Conservation (phyloP, 2,888 invertebrate species). For the Villa cingulata region DNA sequence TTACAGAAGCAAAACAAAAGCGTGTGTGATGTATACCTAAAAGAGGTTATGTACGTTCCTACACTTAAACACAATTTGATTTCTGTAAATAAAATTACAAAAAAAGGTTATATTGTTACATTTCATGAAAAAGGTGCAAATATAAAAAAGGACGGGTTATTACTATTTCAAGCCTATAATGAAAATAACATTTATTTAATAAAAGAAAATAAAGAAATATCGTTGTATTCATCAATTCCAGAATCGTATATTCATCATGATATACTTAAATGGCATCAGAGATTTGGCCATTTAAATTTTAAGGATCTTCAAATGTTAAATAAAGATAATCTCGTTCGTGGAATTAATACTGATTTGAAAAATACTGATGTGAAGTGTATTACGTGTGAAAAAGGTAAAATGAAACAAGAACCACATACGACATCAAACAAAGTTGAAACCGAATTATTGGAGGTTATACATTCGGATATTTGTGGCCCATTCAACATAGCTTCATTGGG, state of each 20-base stretch:
- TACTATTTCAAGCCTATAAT: constrained; percentile 1
- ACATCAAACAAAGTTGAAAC: background rate
- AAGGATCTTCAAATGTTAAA: no score
- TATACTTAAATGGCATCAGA: constrained; percentile 2
- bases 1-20: background rate
- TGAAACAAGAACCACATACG: background rate
- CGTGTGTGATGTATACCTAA: background rate
- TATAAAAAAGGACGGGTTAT: background rate
- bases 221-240: background rate
- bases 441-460: background rate
- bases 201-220: background rate
- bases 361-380: no score
- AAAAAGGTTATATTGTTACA: no score
- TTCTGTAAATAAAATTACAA: no score
- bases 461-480: constrained; percentile 6
- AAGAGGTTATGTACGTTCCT: constrained; percentile 1
- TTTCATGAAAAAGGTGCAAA: constrained; percentile 1
- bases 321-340: no score
- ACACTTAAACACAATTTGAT: no score
- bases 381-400: no score
- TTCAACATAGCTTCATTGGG: background rate
- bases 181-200: background rate
- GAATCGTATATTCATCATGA: no score
- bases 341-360: constrained; percentile 2
- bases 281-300: constrained; percentile 5